Percentiles rank a stretch among this genome's conserved stretches.
phyloP scores from a whole-genome alignment of 2,113 vertebrate species.

The Limanda limanda region DNA sequence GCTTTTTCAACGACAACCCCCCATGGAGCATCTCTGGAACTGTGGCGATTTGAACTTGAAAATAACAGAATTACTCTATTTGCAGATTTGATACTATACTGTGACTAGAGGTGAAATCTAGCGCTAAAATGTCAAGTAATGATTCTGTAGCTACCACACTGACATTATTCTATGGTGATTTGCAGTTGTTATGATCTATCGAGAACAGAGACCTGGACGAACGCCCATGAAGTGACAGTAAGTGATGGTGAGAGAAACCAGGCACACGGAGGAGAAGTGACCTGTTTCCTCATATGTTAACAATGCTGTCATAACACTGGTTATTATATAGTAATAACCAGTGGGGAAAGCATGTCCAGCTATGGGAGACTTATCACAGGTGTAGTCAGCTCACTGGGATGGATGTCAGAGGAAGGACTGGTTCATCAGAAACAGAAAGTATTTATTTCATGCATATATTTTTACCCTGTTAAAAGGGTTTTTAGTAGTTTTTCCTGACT shows the following conservation, averaged over 20 bases:
- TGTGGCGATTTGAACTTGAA: too few relatives aligned
- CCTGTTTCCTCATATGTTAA: neutral
- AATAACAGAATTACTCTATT: too few relatives aligned
- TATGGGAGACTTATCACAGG: neutral
- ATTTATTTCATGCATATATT: too few relatives aligned
- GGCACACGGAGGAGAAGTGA: neutral
- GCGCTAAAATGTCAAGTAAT: neutral
- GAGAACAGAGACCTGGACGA: neutral
- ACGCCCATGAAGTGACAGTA: neutral
- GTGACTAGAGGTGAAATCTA: too few relatives aligned
- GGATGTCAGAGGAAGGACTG: neutral
- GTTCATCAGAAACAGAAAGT: too few relatives aligned
- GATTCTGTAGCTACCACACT: neutral
- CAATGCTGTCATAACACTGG: neutral
- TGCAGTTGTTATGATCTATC: neutral
- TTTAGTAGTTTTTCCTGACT: too few relatives aligned
- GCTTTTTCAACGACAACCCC: too few relatives aligned
- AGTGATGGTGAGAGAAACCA: neutral
- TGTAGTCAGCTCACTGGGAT: neutral
- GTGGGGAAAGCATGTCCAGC: neutral
- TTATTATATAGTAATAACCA: neutral
- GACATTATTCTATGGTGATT: neutral
- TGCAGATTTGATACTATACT: too few relatives aligned
- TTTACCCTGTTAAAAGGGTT: too few relatives aligned
- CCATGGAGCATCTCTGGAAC: too few relatives aligned